A percentile compares a stretch with the other conserved stretches of the same genome.
Conservation (phyloP, 2,113 vertebrate species). For the Panthera tigris region DNA sequence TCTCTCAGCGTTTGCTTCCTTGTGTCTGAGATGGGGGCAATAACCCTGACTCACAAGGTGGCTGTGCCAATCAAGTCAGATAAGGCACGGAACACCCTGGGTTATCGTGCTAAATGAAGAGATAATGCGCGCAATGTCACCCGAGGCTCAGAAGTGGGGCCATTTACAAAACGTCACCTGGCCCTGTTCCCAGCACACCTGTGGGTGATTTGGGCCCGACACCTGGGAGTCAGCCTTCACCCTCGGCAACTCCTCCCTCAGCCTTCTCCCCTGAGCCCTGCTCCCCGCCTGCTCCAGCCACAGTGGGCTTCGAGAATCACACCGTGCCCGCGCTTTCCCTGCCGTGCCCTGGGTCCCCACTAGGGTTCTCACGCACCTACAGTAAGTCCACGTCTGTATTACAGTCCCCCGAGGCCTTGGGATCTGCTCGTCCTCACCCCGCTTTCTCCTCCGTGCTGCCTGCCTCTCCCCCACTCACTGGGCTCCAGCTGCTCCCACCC, state of each 20-base stretch:
- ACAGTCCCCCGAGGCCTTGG: too few relatives aligned
- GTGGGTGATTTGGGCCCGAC: not conserved
- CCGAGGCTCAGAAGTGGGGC: not conserved
- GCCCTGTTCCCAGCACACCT: slow-evolving; percentile 63
- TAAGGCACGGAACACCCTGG: slow-evolving; percentile 48
- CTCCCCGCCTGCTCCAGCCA: not conserved
- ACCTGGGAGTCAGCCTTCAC: slow-evolving; percentile 35
- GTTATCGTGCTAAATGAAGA: not conserved
- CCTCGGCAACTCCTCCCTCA: not conserved
- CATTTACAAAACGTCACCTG: slow-evolving; percentile 28
- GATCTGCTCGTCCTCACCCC: too few relatives aligned
- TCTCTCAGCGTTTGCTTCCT: not conserved
- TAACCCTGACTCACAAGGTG: not conserved
- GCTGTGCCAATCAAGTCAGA: not conserved
- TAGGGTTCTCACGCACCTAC: not conserved
- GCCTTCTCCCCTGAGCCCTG: not conserved
- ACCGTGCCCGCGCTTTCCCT: not conserved
- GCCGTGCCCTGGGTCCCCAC: not conserved
- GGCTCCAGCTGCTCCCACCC: not conserved
- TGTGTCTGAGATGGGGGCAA: not conserved
- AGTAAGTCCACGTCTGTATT: not conserved
- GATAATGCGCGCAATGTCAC: slow-evolving; percentile 44
- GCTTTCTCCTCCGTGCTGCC: accelerated
- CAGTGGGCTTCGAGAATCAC: not conserved
- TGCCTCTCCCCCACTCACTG: not conserved